Base-by-base conservation (phyloP, 2,888 invertebrate genomes). In the Cataglyphis altisquamis region DNA sequence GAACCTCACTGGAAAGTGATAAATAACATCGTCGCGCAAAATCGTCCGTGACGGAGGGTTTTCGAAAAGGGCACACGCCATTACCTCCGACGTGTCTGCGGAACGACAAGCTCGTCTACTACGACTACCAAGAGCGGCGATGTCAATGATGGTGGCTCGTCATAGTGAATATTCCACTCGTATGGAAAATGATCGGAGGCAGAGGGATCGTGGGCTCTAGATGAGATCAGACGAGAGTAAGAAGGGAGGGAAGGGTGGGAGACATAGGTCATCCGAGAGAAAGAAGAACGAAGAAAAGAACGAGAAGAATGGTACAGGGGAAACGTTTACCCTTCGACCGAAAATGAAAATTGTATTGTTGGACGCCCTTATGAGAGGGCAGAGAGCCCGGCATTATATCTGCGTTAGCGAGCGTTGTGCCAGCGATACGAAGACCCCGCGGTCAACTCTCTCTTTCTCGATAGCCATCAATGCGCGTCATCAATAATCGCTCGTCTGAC, bases 11-110 rank as follows among this genome's bases (percentile, higher is more conserved):
- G 85, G 91, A 88, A 89, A 88, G 89, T 90, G 90, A 92, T 92
- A 92, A 92, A 92, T 92, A 93, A 92, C 89, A 90, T 86, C 91
- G 86, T 86, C 90, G 87, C 88, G 87, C 89, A 92, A 93, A 93
- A 93, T 93, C 91, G 91, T 89, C 91, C 91, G 91, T 92, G 92
- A 93, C 93, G 92, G 91, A 91, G 92, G 93, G 91, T 87, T 86
- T 87, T 88, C 86, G 86, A 88, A 88, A 83, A 90, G 89, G 88
- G 90, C 90, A 93, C 94, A 92, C 91, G 91, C 93, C 94, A 94
- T 93, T 94, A 94, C 93, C 93, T 92, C 91, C 91, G 93, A 90
- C 88, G 88, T 89, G 90, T 87, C 86, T 80, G 75, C 83, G 72
- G 48, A 84, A 83, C 85, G 86, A 88, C 84, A 88, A 84, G 74